These are phyloP conservation scores for Phalacrocorax aristotelis DNA, from an alignment of 2,113 vertebrate species.

Conservation along the genomic window DNA sequence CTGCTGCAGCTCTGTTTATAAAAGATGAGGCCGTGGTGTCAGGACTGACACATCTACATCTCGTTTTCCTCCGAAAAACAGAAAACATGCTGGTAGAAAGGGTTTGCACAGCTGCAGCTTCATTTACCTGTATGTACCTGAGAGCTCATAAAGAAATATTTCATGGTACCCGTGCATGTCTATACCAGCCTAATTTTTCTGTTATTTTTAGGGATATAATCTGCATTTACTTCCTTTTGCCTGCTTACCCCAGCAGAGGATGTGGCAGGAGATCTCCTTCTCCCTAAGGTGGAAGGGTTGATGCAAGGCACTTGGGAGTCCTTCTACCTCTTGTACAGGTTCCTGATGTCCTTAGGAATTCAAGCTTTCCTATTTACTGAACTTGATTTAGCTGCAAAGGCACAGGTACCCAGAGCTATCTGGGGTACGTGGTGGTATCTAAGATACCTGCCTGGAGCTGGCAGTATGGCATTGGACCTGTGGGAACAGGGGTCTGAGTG, in stretches of 20 bases:
- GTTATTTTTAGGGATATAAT: neutral
- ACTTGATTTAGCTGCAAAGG: neutral
- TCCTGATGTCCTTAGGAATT: neutral
- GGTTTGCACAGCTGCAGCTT: neutral
- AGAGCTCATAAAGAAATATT: neutral
- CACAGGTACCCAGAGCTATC: neutral
- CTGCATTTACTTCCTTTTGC: neutral
- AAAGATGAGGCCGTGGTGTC: neutral
- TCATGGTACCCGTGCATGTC: neutral
- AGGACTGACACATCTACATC: neutral
- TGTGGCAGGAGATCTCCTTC: neutral
- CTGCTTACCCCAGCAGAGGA: neutral
- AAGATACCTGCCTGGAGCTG: neutral
- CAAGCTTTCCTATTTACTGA: neutral
- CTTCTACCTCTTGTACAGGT: neutral
- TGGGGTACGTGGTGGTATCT: neutral
- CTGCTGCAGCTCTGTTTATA: neutral
- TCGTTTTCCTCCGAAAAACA: neutral
- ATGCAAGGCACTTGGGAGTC: neutral
- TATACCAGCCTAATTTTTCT: neutral
- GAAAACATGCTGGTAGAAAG: neutral
- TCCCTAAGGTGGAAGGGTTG: neutral
- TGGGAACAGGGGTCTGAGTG: neutral
- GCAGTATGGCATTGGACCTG: neutral
- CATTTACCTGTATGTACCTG: neutral